Evolutionary conservation across 2,113 vertebrate species (phyloP), one percentile per base, ranked within the genome.

Genomic region (Aix galericulata): DNA sequence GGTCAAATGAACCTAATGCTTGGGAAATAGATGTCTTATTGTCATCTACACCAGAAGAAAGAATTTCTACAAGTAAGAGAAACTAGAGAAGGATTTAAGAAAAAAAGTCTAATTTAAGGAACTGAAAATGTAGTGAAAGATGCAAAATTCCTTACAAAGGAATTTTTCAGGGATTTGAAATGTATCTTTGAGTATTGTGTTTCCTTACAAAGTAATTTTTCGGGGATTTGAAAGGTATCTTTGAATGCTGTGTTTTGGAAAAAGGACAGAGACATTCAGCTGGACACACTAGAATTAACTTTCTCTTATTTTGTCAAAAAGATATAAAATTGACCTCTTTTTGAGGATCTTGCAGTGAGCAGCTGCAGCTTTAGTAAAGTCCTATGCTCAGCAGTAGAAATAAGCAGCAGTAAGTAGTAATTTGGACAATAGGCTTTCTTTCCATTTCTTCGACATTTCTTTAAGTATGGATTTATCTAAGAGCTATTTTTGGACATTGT

Each of bases 381-480:
- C 21, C 20, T 10, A 5, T 2, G 3, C 8, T 67, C n/a, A 83
- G 64, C 55, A 66, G 44, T 31, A 80, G 29, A 32, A 85, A 52
- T 5, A 48, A 48, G 46, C 46, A 48, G 46, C 46, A 82, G 2
- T 29, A 78, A 78, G 36, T 2, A 62, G 17, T 32, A 72, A 81
- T 81, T 81, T 31, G 15, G 31, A 71, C 52, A 84, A 78, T 3
- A 86, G 20, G 74, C 77, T 81, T 91, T 91, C 46, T 86, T 89
- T 72, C n/a, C 8, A 16, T 74, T 81, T 11, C 64, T 58, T 59
- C 31, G 27, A 58, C 36, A 77, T 78, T 88, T 81, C 40, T 67
- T 73, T 68, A 68, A 64, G 58, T 5, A 62, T 73, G 66, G 23
- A 50, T 92, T 88, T 94, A 69, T 77, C 60, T 60, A 76, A 86